phyloP scores from a whole-genome alignment of 2,888 invertebrate species.

The Thumatha senex region DNA sequence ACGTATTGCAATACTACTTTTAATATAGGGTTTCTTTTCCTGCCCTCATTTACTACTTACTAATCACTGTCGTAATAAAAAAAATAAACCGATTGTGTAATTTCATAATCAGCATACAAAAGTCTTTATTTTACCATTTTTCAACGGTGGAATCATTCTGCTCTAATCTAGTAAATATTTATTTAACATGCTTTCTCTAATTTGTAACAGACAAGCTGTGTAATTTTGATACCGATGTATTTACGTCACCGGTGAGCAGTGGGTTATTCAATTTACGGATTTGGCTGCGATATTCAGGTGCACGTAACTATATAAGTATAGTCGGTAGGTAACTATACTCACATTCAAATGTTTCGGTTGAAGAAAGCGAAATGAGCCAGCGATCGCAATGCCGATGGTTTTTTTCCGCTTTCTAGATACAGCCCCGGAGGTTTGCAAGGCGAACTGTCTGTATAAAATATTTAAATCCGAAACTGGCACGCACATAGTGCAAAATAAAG shows the following conservation, averaged over 20 bases:
- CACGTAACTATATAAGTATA: constrained; percentile 28
- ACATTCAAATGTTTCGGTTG: constrained; percentile 61
- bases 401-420: constrained; percentile 78
- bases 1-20: no score
- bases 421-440: constrained; percentile 41
- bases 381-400: constrained; percentile 60
- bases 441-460: constrained; percentile 22
- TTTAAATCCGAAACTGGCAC: constrained; percentile 11
- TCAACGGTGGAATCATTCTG: neutral
- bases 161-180: constrained; percentile 21
- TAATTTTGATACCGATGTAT: neutral
- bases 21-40: no score
- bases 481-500: neutral
- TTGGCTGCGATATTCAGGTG: constrained; percentile 9
- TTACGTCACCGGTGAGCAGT: neutral
- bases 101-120: neutral
- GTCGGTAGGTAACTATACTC: constrained; percentile 43
- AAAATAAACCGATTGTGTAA: neutral
- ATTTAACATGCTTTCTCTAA: constrained; percentile 24
- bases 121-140: constrained; percentile 11
- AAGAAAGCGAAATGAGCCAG: constrained; percentile 71
- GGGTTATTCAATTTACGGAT: neutral
- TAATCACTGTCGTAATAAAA: neutral
- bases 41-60: no score
- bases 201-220: constrained; percentile 3